A percentile compares a stretch with the other conserved stretches of the same genome.
Conservation (phyloP, 2,797 vertebrate species). For the Neopelma chrysocephalum region DNA sequence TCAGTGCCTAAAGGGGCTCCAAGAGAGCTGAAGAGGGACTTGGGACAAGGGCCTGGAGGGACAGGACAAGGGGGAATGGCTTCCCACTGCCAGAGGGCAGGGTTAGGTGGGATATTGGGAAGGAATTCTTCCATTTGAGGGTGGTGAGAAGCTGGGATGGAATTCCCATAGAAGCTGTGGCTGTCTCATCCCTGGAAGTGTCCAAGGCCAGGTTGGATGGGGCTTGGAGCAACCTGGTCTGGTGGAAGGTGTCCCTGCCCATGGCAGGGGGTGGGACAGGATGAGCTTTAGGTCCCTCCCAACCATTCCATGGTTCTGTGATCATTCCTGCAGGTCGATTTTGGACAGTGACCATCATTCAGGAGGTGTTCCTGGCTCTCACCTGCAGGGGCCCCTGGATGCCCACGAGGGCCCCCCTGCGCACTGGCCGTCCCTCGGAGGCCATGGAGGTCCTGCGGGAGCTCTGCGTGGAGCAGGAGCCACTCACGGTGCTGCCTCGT, state of each 20-base stretch:
- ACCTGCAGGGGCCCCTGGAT: background rate
- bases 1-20: background rate
- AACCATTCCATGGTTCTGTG: rapidly evolving
- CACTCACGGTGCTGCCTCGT: background rate
- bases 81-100: background rate
- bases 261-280: background rate
- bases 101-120: background rate
- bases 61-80: background rate
- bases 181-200: background rate
- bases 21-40: background rate
- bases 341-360: background rate
- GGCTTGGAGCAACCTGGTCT: background rate
- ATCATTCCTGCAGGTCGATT: background rate
- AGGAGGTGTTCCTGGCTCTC: background rate
- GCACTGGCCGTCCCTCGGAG: rapidly evolving
- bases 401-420: rapidly evolving
- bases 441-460: background rate
- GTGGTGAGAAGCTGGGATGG: background rate
- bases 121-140: background rate
- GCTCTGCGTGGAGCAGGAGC: background rate
- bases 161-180: background rate
- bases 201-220: background rate
- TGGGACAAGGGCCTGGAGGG: background rate
- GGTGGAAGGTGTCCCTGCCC: background rate
- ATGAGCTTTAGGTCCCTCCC: background rate